These are phyloP conservation scores for Labeo catla DNA, from an alignment of 2,113 vertebrate species.

Conservation along the genomic window DNA sequence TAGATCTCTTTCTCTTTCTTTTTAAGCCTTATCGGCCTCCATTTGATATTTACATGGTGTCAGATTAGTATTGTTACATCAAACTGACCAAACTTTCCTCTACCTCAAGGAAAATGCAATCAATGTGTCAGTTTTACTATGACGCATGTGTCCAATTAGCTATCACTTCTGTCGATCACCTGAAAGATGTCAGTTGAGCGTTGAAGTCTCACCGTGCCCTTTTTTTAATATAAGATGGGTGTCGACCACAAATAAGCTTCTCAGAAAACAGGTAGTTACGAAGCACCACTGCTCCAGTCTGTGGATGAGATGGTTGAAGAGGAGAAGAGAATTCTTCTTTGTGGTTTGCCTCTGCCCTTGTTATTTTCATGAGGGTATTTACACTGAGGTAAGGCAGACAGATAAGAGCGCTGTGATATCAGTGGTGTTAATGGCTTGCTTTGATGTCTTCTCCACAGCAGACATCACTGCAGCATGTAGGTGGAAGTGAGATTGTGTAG, in stretches of 20 bases:
- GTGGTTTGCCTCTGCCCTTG: conserved; percentile 34
- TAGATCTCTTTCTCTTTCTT: background rate
- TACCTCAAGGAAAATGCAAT: background rate
- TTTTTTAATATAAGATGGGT: conserved; percentile 17
- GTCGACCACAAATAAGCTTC: conserved; percentile 2
- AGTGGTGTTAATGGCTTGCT: conserved; percentile 33
- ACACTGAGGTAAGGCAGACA: conserved; percentile 24
- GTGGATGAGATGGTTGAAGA: conserved; percentile 26
- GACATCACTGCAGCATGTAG: conserved; percentile 29
- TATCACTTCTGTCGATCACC: background rate
- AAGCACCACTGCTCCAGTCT: background rate
- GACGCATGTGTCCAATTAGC: background rate
- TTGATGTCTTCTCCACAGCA: conserved; percentile 36
- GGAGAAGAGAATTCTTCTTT: conserved; percentile 35
- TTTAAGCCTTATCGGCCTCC: background rate
- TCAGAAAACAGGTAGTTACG: conserved; percentile 14
- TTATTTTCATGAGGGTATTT: conserved; percentile 42
- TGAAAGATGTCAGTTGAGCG: background rate
- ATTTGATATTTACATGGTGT: background rate
- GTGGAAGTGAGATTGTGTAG: conserved; percentile 54
- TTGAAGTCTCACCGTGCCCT: background rate
- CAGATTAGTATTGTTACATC: background rate
- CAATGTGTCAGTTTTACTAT: background rate
- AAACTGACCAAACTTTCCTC: background rate
- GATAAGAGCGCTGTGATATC: conserved; percentile 17